Percentiles rank a stretch among this genome's conserved stretches.
Conservation (phyloP, 2,888 invertebrate genomes). For the Zelleria hepariella region DNA sequence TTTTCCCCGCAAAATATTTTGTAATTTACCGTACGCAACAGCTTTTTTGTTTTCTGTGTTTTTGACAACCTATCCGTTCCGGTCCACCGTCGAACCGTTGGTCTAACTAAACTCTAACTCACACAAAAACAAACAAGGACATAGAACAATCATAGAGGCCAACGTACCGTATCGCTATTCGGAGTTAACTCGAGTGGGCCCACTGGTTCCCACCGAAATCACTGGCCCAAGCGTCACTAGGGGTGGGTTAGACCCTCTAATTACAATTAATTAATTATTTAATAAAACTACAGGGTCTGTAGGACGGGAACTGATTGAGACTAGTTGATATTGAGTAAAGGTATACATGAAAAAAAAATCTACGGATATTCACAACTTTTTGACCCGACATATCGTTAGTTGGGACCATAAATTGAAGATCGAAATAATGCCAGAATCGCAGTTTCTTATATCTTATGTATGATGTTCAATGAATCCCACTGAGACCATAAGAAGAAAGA, state of each 20-base stretch:
- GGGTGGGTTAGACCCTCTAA: constrained; percentile 34
- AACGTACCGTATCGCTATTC: constrained; percentile 31
- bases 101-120: constrained; percentile 19
- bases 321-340: not conserved
- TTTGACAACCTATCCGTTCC: too few species aligned
- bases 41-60: too few species aligned
- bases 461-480: too few species aligned
- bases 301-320: constrained; percentile 49
- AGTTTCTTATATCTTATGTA: too few species aligned
- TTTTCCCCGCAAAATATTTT: too few species aligned
- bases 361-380: too few species aligned
- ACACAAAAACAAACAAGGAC: constrained; percentile 27
- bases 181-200: constrained; percentile 35
- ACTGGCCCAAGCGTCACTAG: constrained; percentile 21
- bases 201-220: constrained; percentile 62
- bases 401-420: too few species aligned
- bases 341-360: too few species aligned
- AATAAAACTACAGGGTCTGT: constrained; percentile 34
- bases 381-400: too few species aligned
- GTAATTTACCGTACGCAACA: too few species aligned
- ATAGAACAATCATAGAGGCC: constrained; percentile 24
- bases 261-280: constrained; percentile 55
- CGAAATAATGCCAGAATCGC: too few species aligned
- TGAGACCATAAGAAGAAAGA: too few species aligned
- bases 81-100: not conserved